Conservation (phyloP, 2,888 invertebrate species). For the Oscheius sp. region DNA sequence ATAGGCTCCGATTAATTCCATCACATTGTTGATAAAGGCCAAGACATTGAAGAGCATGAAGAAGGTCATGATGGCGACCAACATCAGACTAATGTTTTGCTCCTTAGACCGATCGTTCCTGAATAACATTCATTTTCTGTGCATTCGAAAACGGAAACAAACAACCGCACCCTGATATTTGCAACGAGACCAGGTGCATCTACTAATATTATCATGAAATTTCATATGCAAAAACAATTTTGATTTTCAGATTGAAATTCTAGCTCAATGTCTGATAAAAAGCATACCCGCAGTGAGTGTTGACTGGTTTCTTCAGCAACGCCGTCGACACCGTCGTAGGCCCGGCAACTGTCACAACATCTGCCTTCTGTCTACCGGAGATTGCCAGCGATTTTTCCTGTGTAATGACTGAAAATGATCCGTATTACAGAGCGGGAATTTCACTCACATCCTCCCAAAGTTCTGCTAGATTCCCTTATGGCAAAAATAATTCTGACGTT, state of each 20-base stretch:
- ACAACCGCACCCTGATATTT: no score
- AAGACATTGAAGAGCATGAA: conserved; percentile 68
- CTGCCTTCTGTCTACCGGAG: conserved; percentile 3
- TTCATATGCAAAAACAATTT: no score
- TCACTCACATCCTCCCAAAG: conserved; percentile 16
- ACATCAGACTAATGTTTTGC: conserved; percentile 66
- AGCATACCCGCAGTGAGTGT: conserved; percentile 15
- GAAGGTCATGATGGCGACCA: conserved; percentile 67
- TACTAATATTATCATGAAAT: no score
- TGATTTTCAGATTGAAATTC: background rate
- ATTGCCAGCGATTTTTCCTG: background rate
- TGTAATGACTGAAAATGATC: conserved; percentile 14
- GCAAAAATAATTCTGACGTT: conserved; percentile 60
- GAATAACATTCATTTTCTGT: background rate
- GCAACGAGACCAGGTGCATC: background rate
- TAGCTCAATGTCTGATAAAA: background rate
- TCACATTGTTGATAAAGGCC: conserved; percentile 67
- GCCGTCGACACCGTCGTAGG: conserved; percentile 2
- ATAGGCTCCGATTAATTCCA: conserved; percentile 56
- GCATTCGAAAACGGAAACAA: no score
- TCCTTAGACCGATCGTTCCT: conserved; percentile 48
- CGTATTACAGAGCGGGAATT: background rate
- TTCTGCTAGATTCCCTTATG: conserved; percentile 16
- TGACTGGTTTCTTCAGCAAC: conserved; percentile 24
- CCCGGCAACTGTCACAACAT: conserved; percentile 1